These are phyloP conservation scores for Benthosema pterotum DNA, from an alignment of 2,797 vertebrate genomes.

Conservation along the genomic window DNA sequence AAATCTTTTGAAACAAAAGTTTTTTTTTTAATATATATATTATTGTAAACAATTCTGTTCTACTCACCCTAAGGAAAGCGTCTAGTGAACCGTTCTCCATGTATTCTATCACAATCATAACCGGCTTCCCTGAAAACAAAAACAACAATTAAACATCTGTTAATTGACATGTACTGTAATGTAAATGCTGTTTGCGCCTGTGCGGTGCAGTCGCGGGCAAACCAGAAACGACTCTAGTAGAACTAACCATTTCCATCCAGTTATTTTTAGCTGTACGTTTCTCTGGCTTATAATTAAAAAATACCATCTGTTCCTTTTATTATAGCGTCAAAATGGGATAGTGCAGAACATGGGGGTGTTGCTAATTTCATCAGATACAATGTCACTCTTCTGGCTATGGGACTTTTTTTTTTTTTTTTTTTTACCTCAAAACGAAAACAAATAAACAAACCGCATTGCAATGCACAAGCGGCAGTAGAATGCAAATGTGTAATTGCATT, in stretches of 20 bases:
- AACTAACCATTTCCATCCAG: constrained; percentile 20
- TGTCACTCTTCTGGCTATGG: constrained; percentile 29
- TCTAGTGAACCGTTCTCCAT: constrained; percentile 99
- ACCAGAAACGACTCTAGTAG: constrained; percentile 30
- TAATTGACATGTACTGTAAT: constrained; percentile 38
- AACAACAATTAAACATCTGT: constrained; percentile 28
- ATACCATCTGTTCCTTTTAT: constrained; percentile 74
- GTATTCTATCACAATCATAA: constrained; percentile 99
- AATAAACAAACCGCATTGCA: constrained; percentile 11
- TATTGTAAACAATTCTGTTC: constrained; percentile 41
- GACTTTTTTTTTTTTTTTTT: too few species aligned
- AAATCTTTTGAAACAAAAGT: too few species aligned
- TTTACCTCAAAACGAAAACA: constrained; percentile 26
- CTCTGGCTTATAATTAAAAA: constrained; percentile 71
- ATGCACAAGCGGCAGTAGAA: too few species aligned
- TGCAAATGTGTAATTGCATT: too few species aligned
- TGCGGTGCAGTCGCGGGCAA: constrained; percentile 25
- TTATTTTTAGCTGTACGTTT: constrained; percentile 65
- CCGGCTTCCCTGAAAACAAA: constrained; percentile 89
- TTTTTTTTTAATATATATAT: constrained; percentile 1
- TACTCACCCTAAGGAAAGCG: constrained; percentile 95
- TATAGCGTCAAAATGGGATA: constrained; percentile 58
- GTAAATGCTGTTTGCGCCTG: constrained; percentile 48
- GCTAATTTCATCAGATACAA: constrained; percentile 58
- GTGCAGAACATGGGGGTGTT: constrained; percentile 50